Evolutionary conservation across 2,113 vertebrate genomes (phyloP).

Genomic region (Phalacrocorax brasilianus): DNA sequence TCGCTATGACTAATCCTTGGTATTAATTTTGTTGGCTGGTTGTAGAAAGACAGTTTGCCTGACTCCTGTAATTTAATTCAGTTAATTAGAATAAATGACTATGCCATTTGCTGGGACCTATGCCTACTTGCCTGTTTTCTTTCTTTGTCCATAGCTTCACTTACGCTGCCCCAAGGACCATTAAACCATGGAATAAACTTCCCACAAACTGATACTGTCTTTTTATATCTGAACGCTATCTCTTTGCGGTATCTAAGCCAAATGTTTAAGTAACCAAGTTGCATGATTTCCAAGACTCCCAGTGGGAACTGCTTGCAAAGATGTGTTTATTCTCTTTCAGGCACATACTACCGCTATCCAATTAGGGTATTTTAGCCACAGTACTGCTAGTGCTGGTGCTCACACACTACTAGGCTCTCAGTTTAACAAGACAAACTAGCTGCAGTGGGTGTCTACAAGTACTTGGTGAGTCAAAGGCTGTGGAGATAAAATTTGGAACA

Average conservation of each 20-base stretch:
- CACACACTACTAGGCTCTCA: background rate
- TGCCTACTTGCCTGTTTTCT: background rate
- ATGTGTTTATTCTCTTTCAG: background rate
- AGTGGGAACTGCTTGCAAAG: background rate
- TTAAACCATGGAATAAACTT: background rate
- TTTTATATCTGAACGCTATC: background rate
- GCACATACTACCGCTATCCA: background rate
- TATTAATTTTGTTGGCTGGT: constrained; percentile 44
- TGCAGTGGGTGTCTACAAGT: background rate
- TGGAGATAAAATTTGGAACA: background rate
- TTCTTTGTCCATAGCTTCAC: background rate
- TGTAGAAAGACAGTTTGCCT: background rate
- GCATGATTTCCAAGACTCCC: background rate
- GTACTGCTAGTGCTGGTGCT: background rate
- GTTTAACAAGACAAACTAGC: background rate
- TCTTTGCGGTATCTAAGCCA: background rate
- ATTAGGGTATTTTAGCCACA: background rate
- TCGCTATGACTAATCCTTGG: constrained; percentile 9
- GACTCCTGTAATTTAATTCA: constrained; percentile 18
- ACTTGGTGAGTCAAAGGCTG: background rate
- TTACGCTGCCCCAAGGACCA: background rate
- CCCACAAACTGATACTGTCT: background rate
- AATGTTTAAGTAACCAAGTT: background rate
- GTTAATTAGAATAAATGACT: constrained; percentile 5
- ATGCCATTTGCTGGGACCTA: background rate